phyloP scores from a whole-genome alignment of 2,888 invertebrate species.

The Eupsilia transversa region DNA sequence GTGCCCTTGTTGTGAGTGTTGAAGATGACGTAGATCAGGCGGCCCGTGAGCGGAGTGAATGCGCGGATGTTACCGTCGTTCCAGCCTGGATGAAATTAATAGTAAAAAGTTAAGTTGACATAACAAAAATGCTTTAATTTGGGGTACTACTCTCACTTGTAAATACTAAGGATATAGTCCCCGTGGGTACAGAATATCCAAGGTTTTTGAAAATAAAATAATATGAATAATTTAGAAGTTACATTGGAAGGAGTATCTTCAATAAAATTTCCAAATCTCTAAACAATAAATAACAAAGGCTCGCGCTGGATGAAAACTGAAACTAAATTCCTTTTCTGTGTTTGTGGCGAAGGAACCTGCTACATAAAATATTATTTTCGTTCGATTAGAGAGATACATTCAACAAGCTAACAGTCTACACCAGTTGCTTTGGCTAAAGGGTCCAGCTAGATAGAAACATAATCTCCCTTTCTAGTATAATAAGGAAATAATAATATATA shows the following conservation, averaged over 20 bases:
- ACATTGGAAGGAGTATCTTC: not conserved
- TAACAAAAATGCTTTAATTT: not conserved
- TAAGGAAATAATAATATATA: not conserved
- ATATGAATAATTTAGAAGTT: not conserved
- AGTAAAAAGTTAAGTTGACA: not conserved
- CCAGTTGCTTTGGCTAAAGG: not conserved
- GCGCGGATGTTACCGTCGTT: conserved; percentile 95
- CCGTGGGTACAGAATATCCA: not conserved
- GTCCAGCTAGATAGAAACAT: not conserved
- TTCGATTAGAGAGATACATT: not conserved
- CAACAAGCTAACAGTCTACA: not conserved
- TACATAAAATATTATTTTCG: not conserved
- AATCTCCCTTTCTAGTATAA: not conserved
- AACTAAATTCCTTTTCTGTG: not conserved
- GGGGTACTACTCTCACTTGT: not conserved
- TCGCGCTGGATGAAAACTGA: not conserved
- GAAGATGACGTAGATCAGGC: conserved; percentile 94
- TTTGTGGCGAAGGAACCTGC: not conserved
- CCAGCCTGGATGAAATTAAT: conserved; percentile 90
- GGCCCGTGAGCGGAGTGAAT: conserved; percentile 95
- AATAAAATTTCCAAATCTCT: not conserved
- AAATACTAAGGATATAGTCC: not conserved
- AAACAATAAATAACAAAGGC: not conserved
- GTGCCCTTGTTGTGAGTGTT: conserved; percentile 97
- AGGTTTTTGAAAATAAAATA: not conserved